These are phyloP conservation scores for Fistularia tabacaria DNA, from an alignment of 2,797 vertebrate genomes.

Conservation along the genomic window DNA sequence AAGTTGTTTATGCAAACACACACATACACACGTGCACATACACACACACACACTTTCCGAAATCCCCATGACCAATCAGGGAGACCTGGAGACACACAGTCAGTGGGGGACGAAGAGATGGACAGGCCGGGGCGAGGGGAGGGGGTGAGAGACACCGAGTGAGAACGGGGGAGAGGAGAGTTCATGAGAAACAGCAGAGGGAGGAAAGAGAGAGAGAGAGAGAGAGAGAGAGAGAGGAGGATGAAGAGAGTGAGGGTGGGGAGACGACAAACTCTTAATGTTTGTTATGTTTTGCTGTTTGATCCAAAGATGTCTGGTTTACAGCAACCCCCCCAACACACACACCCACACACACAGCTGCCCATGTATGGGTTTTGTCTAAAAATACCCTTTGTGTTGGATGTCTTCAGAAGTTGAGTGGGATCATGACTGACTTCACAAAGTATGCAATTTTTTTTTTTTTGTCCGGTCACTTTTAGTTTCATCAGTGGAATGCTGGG, in stretches of 20 bases:
- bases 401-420: too few relatives aligned
- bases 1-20: constrained; percentile 23
- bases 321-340: too few relatives aligned
- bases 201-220: constrained; percentile 6
- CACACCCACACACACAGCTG: too few relatives aligned
- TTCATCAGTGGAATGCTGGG: too few relatives aligned
- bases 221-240: constrained; percentile 9
- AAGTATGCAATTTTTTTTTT: too few relatives aligned
- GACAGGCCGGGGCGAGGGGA: constrained; percentile 25
- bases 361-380: too few relatives aligned
- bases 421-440: too few relatives aligned
- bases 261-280: too few relatives aligned
- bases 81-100: constrained; percentile 59
- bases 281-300: too few relatives aligned
- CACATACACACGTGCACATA: constrained; percentile 31
- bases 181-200: constrained; percentile 31
- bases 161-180: constrained; percentile 11
- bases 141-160: constrained; percentile 23
- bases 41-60: constrained; percentile 35
- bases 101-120: constrained; percentile 47
- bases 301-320: too few relatives aligned
- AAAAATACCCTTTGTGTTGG: too few relatives aligned
- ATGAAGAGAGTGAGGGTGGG: neutral
- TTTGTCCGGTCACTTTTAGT: too few relatives aligned
- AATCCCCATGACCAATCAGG: constrained; percentile 75